phyloP scores from a whole-genome alignment of 2,113 vertebrate genomes.

The Perognathus longimembris region DNA sequence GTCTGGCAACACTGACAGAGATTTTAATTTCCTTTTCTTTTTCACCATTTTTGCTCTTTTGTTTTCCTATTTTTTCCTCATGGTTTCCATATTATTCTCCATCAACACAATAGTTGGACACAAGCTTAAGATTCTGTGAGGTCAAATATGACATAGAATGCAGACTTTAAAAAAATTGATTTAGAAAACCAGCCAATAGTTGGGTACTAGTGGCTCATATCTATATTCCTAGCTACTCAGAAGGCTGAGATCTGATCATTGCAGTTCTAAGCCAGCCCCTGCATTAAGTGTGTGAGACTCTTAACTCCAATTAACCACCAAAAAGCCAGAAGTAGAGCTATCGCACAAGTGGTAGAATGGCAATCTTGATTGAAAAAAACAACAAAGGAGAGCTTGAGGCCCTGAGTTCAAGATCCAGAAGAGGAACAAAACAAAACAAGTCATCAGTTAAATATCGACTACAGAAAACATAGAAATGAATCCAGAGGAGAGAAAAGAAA shows the following conservation, averaged over 20 bases:
- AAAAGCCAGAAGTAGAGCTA: too few relatives aligned
- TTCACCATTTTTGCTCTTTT: neutral
- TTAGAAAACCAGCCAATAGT: neutral
- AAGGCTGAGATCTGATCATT: too few relatives aligned
- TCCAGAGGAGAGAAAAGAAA: too few relatives aligned
- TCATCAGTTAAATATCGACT: neutral
- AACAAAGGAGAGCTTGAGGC: too few relatives aligned
- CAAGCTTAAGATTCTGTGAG: neutral
- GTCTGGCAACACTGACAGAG: neutral
- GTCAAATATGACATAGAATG: neutral
- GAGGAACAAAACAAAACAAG: too few relatives aligned
- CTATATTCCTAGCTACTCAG: too few relatives aligned
- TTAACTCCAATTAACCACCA: too few relatives aligned
- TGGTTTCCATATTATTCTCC: neutral
- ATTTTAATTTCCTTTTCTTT: neutral
- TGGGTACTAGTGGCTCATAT: neutral
- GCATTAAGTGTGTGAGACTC: too few relatives aligned
- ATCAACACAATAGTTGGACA: neutral
- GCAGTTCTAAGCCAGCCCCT: too few relatives aligned
- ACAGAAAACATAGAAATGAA: constrained; percentile 1
- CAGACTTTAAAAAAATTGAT: neutral
- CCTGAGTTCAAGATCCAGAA: too few relatives aligned
- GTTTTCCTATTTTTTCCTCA: neutral
- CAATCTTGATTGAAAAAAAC: too few relatives aligned
- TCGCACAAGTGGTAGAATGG: too few relatives aligned